Base-by-base conservation (phyloP, 2,797 vertebrate species). In the Amniataba percoides region DNA sequence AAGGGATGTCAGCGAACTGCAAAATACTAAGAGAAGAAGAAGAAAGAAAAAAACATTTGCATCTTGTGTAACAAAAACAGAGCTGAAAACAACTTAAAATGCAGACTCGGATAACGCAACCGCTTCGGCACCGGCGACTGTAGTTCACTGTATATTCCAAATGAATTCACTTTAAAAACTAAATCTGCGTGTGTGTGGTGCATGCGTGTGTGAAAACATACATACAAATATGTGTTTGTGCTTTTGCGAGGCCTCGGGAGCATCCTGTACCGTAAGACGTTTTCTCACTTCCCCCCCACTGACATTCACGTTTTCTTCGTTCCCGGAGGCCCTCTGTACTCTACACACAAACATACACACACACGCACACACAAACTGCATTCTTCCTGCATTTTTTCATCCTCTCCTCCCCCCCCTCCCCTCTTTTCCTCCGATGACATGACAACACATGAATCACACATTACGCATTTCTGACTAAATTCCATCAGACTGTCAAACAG, bases 1-100 rank as follows among this genome's bases (percentile, higher is more conserved):
- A 63, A 77, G 59, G 14, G 21, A 59, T 51, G 75, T 62, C 63
- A 61, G 52, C 45, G 63, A 79, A 72, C 51, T 63, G 56, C 21
- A 23, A 52, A 68, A 61, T 42, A 64, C 25, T 4, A 10, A 2
- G 2, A 48, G 53, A 53, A 14, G 52, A 11, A 21, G 48, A 27
- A 27, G 27, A 31, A 31, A 31, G n/a, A 46, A 21, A 36, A 52
- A 18, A 48, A 5, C 40, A 74, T 77, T 39, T 56, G 61, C 65
- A 45, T 59, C 23, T 43, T 55, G 58, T 9, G 55, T 34, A 73
- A 69, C n/a, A 65, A 49, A 75, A 52, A 64, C 27, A 56, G 51
- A 8, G 61, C 34, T 60, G n/a, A 67, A 78, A 68, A 57, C 58
- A 18, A 67, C 60, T 78, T 48, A 27, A 49, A 67, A 74, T 55